Conservation (phyloP, 1,140 invertebrate species). For the Drosophila albomicans region DNA sequence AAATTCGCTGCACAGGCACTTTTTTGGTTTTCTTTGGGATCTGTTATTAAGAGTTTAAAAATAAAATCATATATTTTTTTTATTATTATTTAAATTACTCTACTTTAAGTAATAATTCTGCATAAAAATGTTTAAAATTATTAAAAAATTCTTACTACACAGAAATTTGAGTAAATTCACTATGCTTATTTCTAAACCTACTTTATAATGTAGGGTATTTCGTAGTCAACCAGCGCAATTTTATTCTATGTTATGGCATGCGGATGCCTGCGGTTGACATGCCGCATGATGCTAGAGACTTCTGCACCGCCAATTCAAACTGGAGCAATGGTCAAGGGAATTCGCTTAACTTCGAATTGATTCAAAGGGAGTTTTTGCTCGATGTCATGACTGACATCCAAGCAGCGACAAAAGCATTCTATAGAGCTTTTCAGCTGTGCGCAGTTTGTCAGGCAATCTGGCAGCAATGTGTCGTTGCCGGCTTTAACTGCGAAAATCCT, state of each 20-base stretch:
- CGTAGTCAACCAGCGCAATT: background rate
- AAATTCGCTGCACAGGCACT: too few species aligned
- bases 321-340: constrained; percentile 16
- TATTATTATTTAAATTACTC: too few species aligned
- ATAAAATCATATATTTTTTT: too few species aligned
- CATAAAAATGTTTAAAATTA: too few species aligned
- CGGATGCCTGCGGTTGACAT: background rate
- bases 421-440: background rate
- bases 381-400: constrained; percentile 14
- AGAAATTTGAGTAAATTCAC: too few species aligned
- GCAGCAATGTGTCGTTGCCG: constrained; percentile 6
- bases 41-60: too few species aligned
- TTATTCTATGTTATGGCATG: background rate
- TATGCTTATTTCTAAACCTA: too few species aligned
- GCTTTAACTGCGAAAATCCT: constrained; percentile 53
- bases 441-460: constrained; percentile 25
- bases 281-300: background rate
- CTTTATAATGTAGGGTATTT: constrained; percentile 1
- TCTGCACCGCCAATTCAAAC: constrained; percentile 3
- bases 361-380: constrained; percentile 1
- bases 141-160: too few species aligned
- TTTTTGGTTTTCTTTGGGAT: too few species aligned
- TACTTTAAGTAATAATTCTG: too few species aligned
- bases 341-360: constrained; percentile 15
- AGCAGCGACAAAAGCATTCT: background rate